These are phyloP conservation scores for Falco biarmicus DNA, from an alignment of 2,797 vertebrate species.

Conservation along the genomic window DNA sequence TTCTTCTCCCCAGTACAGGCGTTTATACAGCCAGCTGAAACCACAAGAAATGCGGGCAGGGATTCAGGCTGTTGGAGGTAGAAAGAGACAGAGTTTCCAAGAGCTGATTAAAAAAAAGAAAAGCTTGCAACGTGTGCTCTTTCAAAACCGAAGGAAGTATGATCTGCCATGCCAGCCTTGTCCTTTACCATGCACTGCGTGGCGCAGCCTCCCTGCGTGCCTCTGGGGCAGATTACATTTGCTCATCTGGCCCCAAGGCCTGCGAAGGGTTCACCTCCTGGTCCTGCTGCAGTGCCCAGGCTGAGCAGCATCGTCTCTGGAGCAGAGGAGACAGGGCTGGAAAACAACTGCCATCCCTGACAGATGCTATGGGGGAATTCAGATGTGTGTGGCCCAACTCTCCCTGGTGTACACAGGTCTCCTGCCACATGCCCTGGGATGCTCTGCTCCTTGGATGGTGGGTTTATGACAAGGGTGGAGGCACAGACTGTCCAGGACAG, in stretches of 20 bases:
- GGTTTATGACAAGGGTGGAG: not conserved
- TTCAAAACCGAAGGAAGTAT: not conserved
- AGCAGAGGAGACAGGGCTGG: not conserved
- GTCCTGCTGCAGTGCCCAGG: not conserved
- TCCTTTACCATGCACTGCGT: not conserved
- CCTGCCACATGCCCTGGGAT: not conserved
- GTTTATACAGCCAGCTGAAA: constrained; percentile 31
- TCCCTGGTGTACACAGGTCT: not conserved
- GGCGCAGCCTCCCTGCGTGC: not conserved
- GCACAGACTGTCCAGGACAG: not conserved
- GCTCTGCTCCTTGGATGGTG: not conserved
- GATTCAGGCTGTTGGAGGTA: constrained; percentile 32
- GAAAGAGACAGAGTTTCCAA: not conserved
- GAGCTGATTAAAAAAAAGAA: not conserved
- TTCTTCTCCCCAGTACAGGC: not conserved
- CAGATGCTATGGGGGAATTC: not conserved
- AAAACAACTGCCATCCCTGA: not conserved
- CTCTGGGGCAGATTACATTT: not conserved
- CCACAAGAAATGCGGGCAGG: not conserved
- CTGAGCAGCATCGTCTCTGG: accelerated
- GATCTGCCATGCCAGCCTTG: not conserved
- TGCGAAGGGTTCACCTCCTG: not conserved
- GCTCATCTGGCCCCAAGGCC: too few relatives aligned
- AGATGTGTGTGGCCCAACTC: not conserved
- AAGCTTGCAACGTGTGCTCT: not conserved